Base-by-base conservation (phyloP, 2,113 vertebrate species). In the Strix uralensis region DNA sequence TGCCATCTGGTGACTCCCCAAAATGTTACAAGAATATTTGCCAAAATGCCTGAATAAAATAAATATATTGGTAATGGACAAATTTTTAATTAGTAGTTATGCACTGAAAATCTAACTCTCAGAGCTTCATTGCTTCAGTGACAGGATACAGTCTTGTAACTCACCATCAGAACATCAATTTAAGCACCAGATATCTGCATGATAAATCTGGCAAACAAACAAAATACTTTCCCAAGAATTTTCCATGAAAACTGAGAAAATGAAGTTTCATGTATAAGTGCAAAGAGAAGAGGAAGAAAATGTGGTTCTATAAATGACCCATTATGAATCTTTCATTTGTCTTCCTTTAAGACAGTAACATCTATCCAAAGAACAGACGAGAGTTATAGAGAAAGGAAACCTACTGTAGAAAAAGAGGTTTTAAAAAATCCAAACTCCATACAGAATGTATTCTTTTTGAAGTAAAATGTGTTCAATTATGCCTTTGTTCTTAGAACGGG, bases 1-100 rank as follows among this genome's bases (percentile, higher is more conserved):
- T 97, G 97, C 97, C 97, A 97, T 96, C 97, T 97, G 95, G 96
- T 97, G 97, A 97, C 95, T 95, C 81, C 84, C 91, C 92, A 95
- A 97, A 96, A 96, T 86, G 94, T 95, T 97, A 97, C 96, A 96
- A 73, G 81, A 94, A 63, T 5, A 40, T 72, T 88, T 92, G 86
- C 91, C 97, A 92, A 94, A 96, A 70, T 91, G 61, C 44, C 58
- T 42, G 27, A 18, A 36, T 51, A 36, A 93, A 91, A 71, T 19
- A 92, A 91, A 86, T 82, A 21, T 19, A 69, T 63, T 47, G 5
- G 20, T 71, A 55, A 77, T 34, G 34, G 44, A 15, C 5, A 92
- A 90, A 23, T 58, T 87, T 82, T 90, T 15, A 46, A 52, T 62
- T 72, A 52, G 22, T 72, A n/a, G 29, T 25, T 84, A 17, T 20